These are phyloP conservation scores for Megaleporinus macrocephalus DNA, from an alignment of 2,113 vertebrate genomes.

Conservation along the genomic window DNA sequence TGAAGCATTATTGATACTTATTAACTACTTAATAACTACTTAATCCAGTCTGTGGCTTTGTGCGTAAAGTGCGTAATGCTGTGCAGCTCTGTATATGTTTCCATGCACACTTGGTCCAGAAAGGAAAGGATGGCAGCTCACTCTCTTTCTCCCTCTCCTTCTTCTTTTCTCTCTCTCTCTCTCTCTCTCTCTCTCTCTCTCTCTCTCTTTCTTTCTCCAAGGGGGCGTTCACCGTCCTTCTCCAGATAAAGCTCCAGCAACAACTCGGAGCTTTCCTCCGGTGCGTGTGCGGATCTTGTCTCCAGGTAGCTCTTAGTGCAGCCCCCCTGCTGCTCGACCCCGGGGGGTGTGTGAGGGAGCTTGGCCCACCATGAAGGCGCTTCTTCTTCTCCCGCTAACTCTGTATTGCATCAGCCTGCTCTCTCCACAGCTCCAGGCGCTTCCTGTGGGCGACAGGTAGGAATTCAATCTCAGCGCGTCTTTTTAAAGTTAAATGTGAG, in stretches of 20 bases:
- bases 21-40: no score
- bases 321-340: constrained; percentile 55
- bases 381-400: constrained; percentile 65
- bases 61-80: no score
- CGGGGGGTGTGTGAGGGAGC: constrained; percentile 52
- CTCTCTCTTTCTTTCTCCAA: not conserved
- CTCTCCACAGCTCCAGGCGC: constrained; percentile 67
- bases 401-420: constrained; percentile 82
- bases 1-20: no score
- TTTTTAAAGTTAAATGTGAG: no score
- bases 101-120: not conserved
- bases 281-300: constrained; percentile 43
- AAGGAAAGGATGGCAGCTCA: not conserved
- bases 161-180: not conserved
- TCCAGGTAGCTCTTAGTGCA: constrained; percentile 47
- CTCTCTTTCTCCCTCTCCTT: not conserved
- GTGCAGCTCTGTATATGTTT: no score
- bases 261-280: constrained; percentile 3
- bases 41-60: no score
- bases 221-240: not conserved
- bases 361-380: constrained; percentile 70
- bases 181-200: not conserved
- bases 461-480: not conserved
- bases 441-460: constrained; percentile 71
- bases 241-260: not conserved